These are phyloP conservation scores for Rhagoletis zephyria DNA, from an alignment of 1,140 invertebrate species.

Conservation along the genomic window DNA sequence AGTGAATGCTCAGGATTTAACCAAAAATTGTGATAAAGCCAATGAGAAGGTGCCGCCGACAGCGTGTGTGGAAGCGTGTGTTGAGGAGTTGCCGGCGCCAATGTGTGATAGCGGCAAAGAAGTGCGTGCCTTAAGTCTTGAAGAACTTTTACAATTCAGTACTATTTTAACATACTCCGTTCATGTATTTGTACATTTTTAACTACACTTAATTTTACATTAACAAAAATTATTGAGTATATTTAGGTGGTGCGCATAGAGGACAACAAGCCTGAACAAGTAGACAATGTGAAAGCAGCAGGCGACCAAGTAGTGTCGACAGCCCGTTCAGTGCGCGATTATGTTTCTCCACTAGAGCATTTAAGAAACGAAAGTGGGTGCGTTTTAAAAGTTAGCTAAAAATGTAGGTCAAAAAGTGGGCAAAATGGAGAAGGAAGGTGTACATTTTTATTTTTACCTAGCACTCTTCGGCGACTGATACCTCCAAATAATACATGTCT, in stretches of 20 bases:
- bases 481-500: no score
- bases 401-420: no score
- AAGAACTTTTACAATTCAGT: constrained; percentile 5
- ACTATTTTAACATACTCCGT: not conserved
- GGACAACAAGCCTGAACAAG: not conserved
- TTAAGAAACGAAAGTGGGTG: constrained; percentile 39
- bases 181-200: not conserved
- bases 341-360: constrained; percentile 27
- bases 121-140: constrained; percentile 38
- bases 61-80: not conserved
- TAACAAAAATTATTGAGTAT: constrained; percentile 45
- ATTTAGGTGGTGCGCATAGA: constrained; percentile 1
- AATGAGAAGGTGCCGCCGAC: not conserved
- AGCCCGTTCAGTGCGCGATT: not conserved
- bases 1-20: not conserved
- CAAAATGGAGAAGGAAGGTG: no score
- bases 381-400: not conserved
- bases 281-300: not conserved
- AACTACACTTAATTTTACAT: not conserved
- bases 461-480: no score
- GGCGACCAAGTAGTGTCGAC: not conserved
- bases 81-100: not conserved
- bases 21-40: not conserved
- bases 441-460: no score
- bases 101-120: constrained; percentile 31